Percentiles rank a stretch among this genome's conserved stretches.
Conservation (phyloP, 2,113 vertebrate genomes). For the Campylomormyrus tamandua region DNA sequence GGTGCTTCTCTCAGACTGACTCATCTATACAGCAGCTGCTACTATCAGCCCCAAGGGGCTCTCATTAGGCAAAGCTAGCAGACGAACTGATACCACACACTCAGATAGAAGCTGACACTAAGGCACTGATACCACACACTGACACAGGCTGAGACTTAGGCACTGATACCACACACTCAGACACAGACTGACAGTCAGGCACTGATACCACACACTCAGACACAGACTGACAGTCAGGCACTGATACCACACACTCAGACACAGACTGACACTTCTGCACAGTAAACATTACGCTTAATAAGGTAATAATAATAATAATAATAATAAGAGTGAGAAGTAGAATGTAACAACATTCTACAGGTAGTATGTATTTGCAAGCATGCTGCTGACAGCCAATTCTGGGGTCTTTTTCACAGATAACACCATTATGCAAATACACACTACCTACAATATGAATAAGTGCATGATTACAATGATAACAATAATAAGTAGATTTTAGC, state of each 20-base stretch:
- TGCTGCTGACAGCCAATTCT: not conserved
- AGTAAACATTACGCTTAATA: not conserved
- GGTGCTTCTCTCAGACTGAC: not conserved
- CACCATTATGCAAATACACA: not conserved
- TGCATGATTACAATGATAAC: not conserved
- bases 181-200: not conserved
- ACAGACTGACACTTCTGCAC: not conserved
- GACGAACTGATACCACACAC: not conserved
- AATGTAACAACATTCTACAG: not conserved
- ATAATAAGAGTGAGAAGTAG: not conserved
- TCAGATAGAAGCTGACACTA: not conserved
- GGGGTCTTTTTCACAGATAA: not conserved
- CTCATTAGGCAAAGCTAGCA: not conserved
- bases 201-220: not conserved
- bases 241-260: not conserved
- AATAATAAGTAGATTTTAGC: not conserved
- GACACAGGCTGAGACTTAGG: not conserved
- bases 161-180: not conserved
- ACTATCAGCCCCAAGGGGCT: not conserved
- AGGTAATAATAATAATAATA: not conserved
- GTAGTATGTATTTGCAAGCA: not conserved
- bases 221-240: not conserved
- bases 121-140: not conserved
- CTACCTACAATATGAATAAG: not conserved
- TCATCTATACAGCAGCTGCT: slow-evolving; percentile 18